Evolutionary conservation across 2,888 invertebrate species (phyloP), one percentile per base, ranked within the genome.

Genomic region (Netelia fuscicornis): DNA sequence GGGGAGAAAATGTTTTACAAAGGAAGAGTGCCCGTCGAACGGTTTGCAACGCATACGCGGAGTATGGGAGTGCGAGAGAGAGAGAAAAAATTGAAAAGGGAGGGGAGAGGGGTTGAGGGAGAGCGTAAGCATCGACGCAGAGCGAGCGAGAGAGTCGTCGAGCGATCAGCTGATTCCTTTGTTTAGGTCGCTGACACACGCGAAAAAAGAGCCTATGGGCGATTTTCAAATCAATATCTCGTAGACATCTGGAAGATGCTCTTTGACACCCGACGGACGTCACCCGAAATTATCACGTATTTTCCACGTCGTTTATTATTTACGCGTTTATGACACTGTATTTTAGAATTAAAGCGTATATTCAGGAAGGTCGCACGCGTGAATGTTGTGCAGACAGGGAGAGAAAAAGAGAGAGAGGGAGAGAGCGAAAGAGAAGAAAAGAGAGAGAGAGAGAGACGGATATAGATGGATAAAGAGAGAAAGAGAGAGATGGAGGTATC

Each of bases 101-200:
- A 25, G 74, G 23, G 37, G 37, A 0, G 37, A 37, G 37, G 6
- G 52, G 3, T 10, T n/a, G 13, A 10, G 20, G 6, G 72, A n/a
- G 71, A 76, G 62, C 25, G 58, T 52, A 54, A 58, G 20, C 17
- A 58, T 68, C 44, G 60, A 77, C 60, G 52, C 54, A 60, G 56
- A 74, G 79, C 70, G 44, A 68, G 65, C 71, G 25, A 76, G 77
- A 86, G 65, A 84, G 72, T 64, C 75, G 83, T 85, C 81, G 84
- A 82, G 77, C 95, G 95, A 97, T 96, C 96, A 96, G 96, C 96
- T 97, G 96, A 96, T 96, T 96, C 96, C 96, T 97, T 97, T 96
- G 96, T 97, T 96, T 96, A 95, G 94, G 94, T 94, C 94, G 94
- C 93, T 94, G 94, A 94, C 94, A 94, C 92, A 91, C 90, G 90